Percentiles rank a stretch among this genome's conserved stretches.
Conservation (phyloP, 2,888 invertebrate genomes). For the Herminia tarsipennalis region DNA sequence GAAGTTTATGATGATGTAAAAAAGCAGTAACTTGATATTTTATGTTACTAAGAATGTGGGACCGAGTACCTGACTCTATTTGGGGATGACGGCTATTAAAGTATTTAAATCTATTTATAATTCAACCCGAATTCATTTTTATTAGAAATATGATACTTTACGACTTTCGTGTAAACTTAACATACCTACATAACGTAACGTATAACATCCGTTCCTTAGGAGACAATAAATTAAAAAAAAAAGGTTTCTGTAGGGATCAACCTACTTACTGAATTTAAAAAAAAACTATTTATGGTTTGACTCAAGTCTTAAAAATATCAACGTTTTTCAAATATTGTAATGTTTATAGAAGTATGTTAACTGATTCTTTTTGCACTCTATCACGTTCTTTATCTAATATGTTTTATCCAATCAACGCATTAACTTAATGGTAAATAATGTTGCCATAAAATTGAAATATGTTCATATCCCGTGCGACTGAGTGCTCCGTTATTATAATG, state of each 20-base stretch:
- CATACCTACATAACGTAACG: not conserved
- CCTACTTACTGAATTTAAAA: no score
- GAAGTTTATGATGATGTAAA: constrained; percentile 43
- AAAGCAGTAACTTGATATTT: constrained; percentile 48
- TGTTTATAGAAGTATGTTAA: no score
- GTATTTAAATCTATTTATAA: constrained; percentile 39
- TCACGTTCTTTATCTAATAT: constrained; percentile 8
- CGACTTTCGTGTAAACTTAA: constrained; percentile 5
- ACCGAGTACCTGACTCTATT: constrained; percentile 37
- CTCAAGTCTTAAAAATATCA: no score
- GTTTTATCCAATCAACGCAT: constrained; percentile 30
- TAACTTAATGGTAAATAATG: constrained; percentile 31
- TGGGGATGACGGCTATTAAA: constrained; percentile 38
- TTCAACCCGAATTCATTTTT: constrained; percentile 23
- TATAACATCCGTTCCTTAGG: not conserved
- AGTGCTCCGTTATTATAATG: constrained; percentile 34
- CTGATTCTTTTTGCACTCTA: no score
- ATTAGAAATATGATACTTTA: constrained; percentile 36
- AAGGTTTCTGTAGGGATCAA: not conserved
- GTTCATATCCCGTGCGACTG: constrained; percentile 24
- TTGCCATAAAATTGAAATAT: constrained; percentile 31
- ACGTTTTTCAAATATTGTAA: no score
- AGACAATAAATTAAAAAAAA: not conserved
- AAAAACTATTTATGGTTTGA: no score
- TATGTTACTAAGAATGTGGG: constrained; percentile 43